Evolutionary conservation across 2,888 invertebrate genomes (phyloP).

Genomic region (Acheta domesticus): DNA sequence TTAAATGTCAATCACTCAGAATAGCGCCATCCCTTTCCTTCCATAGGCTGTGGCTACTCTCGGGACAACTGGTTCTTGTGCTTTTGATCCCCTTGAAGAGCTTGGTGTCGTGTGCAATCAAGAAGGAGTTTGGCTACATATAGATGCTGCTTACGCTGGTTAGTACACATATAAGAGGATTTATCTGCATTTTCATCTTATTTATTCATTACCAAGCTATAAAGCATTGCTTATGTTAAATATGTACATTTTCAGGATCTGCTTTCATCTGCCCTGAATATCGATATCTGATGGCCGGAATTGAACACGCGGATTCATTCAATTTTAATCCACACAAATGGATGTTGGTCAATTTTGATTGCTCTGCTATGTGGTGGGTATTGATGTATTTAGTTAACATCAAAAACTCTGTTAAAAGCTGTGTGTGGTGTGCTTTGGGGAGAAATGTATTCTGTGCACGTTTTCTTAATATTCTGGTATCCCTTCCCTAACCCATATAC

Average conservation of each 20-base stretch:
- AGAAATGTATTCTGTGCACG: too few relatives aligned
- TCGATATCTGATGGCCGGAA: conserved; percentile 81
- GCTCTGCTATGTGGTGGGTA: conserved; percentile 88
- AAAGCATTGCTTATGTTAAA: too few relatives aligned
- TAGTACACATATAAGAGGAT: conserved; percentile 24
- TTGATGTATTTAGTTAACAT: background rate
- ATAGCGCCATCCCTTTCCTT: background rate
- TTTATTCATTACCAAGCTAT: background rate
- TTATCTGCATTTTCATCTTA: background rate
- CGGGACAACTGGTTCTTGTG: conserved; percentile 94
- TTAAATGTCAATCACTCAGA: background rate
- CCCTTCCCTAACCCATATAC: too few relatives aligned
- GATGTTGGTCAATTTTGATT: conserved; percentile 98
- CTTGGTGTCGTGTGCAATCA: conserved; percentile 82
- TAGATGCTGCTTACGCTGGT: conserved; percentile 96
- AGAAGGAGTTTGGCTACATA: conserved; percentile 85
- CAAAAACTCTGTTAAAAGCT: too few relatives aligned
- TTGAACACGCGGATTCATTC: conserved; percentile 90
- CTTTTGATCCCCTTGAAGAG: conserved; percentile 87
- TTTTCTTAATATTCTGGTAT: too few relatives aligned
- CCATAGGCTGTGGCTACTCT: conserved; percentile 77
- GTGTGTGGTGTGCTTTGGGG: too few relatives aligned
- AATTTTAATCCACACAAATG: conserved; percentile 99
- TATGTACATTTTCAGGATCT: conserved; percentile 53
- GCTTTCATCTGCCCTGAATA: conserved; percentile 97